Evolutionary conservation across 2,797 vertebrate species (phyloP).

Genomic region (Salarias fasciatus): DNA sequence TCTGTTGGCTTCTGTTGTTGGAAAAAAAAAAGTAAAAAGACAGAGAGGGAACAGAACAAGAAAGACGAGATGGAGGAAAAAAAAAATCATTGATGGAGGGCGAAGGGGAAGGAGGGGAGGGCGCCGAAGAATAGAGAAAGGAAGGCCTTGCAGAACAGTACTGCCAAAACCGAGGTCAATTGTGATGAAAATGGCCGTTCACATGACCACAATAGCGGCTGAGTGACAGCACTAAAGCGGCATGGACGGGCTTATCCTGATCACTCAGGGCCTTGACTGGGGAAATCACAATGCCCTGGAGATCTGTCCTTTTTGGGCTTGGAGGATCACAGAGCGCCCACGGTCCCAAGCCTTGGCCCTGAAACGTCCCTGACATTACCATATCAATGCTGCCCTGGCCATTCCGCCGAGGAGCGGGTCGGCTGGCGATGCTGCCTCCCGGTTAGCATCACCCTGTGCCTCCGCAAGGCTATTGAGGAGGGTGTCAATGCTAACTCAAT

Average conservation of each 20-base stretch:
- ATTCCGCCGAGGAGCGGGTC: slow-evolving; percentile 63
- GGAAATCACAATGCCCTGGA: slow-evolving; percentile 75
- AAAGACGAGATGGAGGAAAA: slow-evolving; percentile 52
- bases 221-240: slow-evolving; percentile 79
- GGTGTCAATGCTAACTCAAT: slow-evolving; percentile 72
- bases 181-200: slow-evolving; percentile 82
- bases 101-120: slow-evolving; percentile 53
- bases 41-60: slow-evolving; percentile 31
- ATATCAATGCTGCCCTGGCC: slow-evolving; percentile 72
- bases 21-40: slow-evolving; percentile 17
- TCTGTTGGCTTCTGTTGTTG: slow-evolving; percentile 36
- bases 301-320: slow-evolving; percentile 76
- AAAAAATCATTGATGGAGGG: slow-evolving; percentile 54
- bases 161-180: slow-evolving; percentile 79
- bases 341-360: slow-evolving; percentile 74
- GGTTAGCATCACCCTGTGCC: slow-evolving; percentile 62
- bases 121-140: slow-evolving; percentile 60
- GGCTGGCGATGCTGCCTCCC: slow-evolving; percentile 64
- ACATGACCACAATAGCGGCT: slow-evolving; percentile 76
- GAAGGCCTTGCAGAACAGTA: slow-evolving; percentile 66
- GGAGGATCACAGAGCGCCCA: slow-evolving; percentile 76
- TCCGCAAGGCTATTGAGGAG: slow-evolving; percentile 64
- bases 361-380: slow-evolving; percentile 68
- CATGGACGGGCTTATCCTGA: slow-evolving; percentile 77
- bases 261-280: slow-evolving; percentile 78